Conservation (phyloP, 2,797 vertebrate species). For the Euthynnus affinis region DNA sequence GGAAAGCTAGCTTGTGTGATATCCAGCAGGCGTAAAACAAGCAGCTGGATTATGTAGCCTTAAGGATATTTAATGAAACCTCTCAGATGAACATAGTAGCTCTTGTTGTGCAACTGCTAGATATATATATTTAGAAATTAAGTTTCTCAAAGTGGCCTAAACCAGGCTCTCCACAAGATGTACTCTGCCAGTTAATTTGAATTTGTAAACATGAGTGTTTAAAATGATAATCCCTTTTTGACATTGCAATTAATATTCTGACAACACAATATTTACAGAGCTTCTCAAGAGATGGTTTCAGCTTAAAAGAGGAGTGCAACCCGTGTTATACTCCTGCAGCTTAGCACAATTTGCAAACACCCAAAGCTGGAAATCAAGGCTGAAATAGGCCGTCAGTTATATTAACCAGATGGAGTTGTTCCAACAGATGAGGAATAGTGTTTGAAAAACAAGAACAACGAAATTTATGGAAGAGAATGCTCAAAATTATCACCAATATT, state of each 20-base stretch:
- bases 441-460: neutral
- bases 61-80: too few relatives aligned
- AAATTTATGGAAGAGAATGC: neutral
- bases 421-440: neutral
- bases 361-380: constrained; percentile 1
- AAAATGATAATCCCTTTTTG: constrained; percentile 19
- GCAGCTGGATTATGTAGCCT: neutral
- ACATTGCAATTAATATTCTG: constrained; percentile 4
- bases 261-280: neutral
- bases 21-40: neutral
- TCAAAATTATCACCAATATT: neutral
- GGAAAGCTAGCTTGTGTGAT: neutral
- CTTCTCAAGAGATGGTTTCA: constrained; percentile 1
- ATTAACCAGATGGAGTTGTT: neutral
- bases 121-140: neutral
- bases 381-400: neutral
- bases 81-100: neutral
- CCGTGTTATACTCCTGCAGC: neutral
- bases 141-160: constrained; percentile 8
- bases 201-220: constrained; percentile 15
- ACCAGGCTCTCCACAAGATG: neutral
- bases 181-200: constrained; percentile 2
- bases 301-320: neutral
- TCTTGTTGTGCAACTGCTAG: neutral
- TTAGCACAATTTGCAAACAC: neutral